These are phyloP conservation scores for Buphagus erythrorhynchus DNA, from an alignment of 2,797 vertebrate species.

Conservation along the genomic window DNA sequence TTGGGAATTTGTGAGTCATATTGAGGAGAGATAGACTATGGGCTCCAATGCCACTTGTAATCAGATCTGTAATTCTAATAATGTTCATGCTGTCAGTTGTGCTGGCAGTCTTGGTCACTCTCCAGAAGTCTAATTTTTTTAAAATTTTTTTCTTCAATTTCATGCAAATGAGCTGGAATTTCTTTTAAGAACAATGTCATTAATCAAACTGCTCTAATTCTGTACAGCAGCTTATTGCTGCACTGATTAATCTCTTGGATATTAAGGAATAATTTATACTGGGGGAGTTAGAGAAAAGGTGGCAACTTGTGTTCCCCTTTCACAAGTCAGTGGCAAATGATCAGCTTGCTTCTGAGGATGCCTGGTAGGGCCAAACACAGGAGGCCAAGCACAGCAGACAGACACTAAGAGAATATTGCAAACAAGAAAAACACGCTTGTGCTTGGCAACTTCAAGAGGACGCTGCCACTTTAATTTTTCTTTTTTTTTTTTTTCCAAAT, in stretches of 20 bases:
- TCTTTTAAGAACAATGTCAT: not conserved
- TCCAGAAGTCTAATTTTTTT: not conserved
- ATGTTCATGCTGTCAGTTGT: not conserved
- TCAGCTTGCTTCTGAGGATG: not conserved
- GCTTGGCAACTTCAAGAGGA: not conserved
- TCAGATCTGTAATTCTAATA: not conserved
- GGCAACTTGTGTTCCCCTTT: not conserved
- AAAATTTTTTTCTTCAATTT: not conserved
- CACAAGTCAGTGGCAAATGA: not conserved
- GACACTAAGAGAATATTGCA: not conserved
- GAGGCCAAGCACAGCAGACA: not conserved
- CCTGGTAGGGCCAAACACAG: not conserved
- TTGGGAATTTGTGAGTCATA: conserved; percentile 19
- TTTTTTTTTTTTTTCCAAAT: not conserved
- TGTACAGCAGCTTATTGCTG: not conserved
- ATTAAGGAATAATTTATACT: not conserved
- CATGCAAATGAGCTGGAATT: not conserved
- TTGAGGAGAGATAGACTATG: not conserved
- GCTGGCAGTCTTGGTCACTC: not conserved
- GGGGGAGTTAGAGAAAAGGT: not conserved
- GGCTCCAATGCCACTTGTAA: not conserved
- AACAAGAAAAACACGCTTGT: not conserved
- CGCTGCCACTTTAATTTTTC: accelerated
- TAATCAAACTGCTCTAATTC: not conserved
- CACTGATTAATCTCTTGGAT: not conserved